Evolutionary conservation across 2,888 invertebrate genomes (phyloP), one percentile per base, ranked within the genome.

Genomic region (Synergus umbraculus): DNA sequence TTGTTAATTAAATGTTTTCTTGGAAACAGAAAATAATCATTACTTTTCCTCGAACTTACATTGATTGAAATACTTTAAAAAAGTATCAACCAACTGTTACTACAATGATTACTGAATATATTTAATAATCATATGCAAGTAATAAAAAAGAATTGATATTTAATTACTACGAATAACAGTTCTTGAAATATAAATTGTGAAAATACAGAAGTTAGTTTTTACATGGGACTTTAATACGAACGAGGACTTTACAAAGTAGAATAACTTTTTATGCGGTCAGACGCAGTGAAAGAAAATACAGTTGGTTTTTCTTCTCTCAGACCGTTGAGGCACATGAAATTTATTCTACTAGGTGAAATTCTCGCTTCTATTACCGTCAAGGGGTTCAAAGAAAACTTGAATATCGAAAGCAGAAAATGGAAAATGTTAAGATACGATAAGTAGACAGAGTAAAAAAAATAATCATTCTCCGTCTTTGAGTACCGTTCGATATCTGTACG

Each of bases 251-350:
- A 37, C 73, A 54, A 73, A 73, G 73, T 73, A 73, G 73, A 73
- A 54, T 73, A 37, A 54, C 73, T 73, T 73, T 73, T 73, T 73
- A 54, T 54, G 73, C 54, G 73, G 73, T 73, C 73, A 73, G 54
- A 54, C 73, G 54, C 73, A 73, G 73, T 37, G 73, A 73, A 73
- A 73, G 73, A 73, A 73, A 73, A 73, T 73, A 73, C 41, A 73
- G 41, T 73, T 73, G 54, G 49, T 73, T 73, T 73, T 73, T 54
- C 73, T 73, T 41, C 73, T 41, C 54, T 41, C 73, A 54, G 29
- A 29, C 54, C 54, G 54, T 73, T 37, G n/a, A 73, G 37, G 54
- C 73, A 54, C 73, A 41, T 73, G 54, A 73, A 73, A 73, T 73
- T 73, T 73, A 73, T 73, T 73, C 73, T 54, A 54, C 54, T 73